Evolutionary conservation across 2,888 invertebrate species (phyloP).

Genomic region (Apamea anceps): DNA sequence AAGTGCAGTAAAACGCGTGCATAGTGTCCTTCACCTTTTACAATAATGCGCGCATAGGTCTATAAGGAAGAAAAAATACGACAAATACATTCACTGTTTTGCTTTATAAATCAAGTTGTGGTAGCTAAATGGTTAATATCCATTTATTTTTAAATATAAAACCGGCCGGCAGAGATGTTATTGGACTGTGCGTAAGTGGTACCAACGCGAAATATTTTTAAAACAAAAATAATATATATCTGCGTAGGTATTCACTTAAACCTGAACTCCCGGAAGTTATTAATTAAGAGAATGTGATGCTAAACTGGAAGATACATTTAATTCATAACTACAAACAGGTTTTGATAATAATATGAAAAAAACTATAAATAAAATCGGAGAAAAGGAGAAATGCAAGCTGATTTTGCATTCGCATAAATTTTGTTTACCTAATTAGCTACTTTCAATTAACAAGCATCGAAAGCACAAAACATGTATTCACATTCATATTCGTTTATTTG

Average conservation of each 20-base stretch:
- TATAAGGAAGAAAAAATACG: conserved; percentile 68
- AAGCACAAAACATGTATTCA: not conserved
- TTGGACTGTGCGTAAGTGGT: conserved; percentile 33
- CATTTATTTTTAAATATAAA: conserved; percentile 58
- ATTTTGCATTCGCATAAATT: not conserved
- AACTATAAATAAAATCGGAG: not conserved
- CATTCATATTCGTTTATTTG: too few relatives aligned
- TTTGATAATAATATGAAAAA: not conserved
- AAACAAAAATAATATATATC: conserved; percentile 17
- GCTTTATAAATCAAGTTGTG: conserved; percentile 64
- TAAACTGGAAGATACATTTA: conserved; percentile 3
- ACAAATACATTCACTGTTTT: conserved; percentile 62
- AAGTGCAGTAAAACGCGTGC: conserved; percentile 52
- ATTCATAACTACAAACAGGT: conserved; percentile 3
- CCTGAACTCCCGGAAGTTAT: conserved; percentile 17
- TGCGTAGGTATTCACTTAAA: conserved; percentile 4
- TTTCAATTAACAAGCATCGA: not conserved
- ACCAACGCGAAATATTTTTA: conserved; percentile 2
- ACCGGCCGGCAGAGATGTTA: conserved; percentile 41
- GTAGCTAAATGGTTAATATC: conserved; percentile 45
- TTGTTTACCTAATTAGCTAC: not conserved
- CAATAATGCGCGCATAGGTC: conserved; percentile 53
- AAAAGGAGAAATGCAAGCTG: conserved; percentile 6
- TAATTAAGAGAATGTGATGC: conserved; percentile 13
- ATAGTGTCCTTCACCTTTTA: conserved; percentile 68